Percentiles rank a stretch among this genome's conserved stretches.
phyloP scores from a whole-genome alignment of 53 echinoderm and acorn worm genomes.

The Echinarachnius parma region DNA sequence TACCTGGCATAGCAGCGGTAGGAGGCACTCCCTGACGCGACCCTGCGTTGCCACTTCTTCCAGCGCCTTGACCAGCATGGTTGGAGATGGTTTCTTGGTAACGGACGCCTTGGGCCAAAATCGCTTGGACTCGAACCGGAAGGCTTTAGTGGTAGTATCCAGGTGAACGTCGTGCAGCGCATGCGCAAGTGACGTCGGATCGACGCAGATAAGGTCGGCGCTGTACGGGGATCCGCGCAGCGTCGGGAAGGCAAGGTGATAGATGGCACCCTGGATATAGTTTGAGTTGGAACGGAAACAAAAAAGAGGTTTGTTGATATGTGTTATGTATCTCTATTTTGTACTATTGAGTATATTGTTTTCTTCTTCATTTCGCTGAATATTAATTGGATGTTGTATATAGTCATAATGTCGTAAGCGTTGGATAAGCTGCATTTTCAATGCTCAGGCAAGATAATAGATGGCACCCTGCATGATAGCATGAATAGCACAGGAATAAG shows the following conservation, averaged over 20 bases:
- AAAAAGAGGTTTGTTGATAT: too few species aligned
- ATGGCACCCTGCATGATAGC: too few species aligned
- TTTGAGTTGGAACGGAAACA: background rate
- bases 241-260: slow-evolving; percentile 23
- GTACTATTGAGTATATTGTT: too few species aligned
- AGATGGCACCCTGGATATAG: slow-evolving; percentile 14
- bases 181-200: slow-evolving; percentile 60
- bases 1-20: slow-evolving; percentile 94
- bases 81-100: slow-evolving; percentile 68
- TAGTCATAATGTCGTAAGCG: too few species aligned
- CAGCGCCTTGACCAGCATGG: slow-evolving; percentile 75
- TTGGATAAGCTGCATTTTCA: too few species aligned
- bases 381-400: too few species aligned
- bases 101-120: slow-evolving; percentile 84
- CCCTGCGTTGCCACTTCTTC: slow-evolving; percentile 87
- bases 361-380: too few species aligned
- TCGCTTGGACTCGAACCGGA: slow-evolving; percentile 79
- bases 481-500: too few species aligned
- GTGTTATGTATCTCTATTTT: too few species aligned
- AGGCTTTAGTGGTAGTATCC: slow-evolving; percentile 70
- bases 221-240: slow-evolving; percentile 7
- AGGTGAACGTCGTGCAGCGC: slow-evolving; percentile 73
- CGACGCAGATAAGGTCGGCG: slow-evolving; percentile 60
- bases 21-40: slow-evolving; percentile 69
- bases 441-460: too few species aligned